Evolutionary conservation across 2,888 invertebrate species (phyloP).

Genomic region (Cybosia mesomella): DNA sequence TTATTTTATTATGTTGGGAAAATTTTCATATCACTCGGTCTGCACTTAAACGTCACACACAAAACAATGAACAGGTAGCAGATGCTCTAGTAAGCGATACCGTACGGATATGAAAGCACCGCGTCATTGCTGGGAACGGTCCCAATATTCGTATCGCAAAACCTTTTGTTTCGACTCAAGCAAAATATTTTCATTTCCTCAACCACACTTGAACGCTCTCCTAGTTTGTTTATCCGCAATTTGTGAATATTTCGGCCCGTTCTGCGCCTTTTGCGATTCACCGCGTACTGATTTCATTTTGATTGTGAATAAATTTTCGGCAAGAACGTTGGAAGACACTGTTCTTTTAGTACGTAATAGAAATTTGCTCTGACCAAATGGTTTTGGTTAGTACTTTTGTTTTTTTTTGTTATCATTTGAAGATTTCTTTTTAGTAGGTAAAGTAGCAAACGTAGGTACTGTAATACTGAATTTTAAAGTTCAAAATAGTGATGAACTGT

Average conservation of each 20-base stretch:
- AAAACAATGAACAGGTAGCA: conserved; percentile 71
- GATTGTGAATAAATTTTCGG: conserved; percentile 65
- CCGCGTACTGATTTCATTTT: conserved; percentile 65
- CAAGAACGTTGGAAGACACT: conserved; percentile 46
- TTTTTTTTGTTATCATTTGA: background rate
- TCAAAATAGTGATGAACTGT: too few relatives aligned
- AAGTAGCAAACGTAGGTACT: background rate
- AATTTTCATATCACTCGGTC: conserved; percentile 59
- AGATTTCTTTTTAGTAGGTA: background rate
- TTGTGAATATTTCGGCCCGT: conserved; percentile 60
- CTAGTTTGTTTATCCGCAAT: conserved; percentile 72
- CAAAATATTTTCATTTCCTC: conserved; percentile 72
- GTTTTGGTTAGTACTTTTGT: background rate
- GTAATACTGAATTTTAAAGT: too few relatives aligned
- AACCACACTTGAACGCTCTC: conserved; percentile 54
- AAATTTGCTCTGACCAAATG: conserved; percentile 35
- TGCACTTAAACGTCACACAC: conserved; percentile 61
- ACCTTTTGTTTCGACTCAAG: conserved; percentile 66
- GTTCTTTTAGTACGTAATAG: conserved; percentile 39
- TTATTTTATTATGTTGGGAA: too few relatives aligned
- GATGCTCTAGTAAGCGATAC: conserved; percentile 75
- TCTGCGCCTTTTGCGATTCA: conserved; percentile 59
- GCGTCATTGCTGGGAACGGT: conserved; percentile 68
- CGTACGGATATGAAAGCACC: conserved; percentile 58
- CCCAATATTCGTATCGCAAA: conserved; percentile 51